Percentiles rank a stretch among this genome's conserved stretches.
These are phyloP conservation scores for Magallana nippona DNA, from an alignment of 2,888 invertebrate genomes.

Conservation along the genomic window DNA sequence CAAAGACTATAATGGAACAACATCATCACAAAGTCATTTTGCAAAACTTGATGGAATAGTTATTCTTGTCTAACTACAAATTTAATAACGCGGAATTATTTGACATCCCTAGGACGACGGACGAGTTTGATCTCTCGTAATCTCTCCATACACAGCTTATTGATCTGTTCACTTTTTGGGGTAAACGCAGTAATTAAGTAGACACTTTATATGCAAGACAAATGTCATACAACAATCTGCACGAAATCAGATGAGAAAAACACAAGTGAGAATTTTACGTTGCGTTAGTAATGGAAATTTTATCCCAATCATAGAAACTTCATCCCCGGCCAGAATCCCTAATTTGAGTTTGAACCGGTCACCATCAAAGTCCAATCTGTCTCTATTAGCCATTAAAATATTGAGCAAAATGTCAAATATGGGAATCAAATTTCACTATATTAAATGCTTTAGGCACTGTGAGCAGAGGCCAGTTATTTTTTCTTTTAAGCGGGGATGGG, in stretches of 20 bases:
- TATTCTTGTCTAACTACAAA: background rate
- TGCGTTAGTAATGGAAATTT: too few species aligned
- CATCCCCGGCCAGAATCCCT: background rate
- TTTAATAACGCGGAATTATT: slow-evolving; percentile 16
- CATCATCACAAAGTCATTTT: background rate
- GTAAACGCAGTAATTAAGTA: background rate
- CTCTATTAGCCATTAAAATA: background rate
- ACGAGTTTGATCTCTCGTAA: background rate
- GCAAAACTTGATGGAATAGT: slow-evolving; percentile 29
- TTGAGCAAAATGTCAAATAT: background rate
- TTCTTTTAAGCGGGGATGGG: too few species aligned
- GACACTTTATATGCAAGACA: background rate
- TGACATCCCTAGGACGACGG: background rate
- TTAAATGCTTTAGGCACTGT: too few species aligned
- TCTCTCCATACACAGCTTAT: background rate
- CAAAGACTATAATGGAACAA: background rate
- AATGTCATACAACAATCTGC: too few species aligned
- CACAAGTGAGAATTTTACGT: too few species aligned
- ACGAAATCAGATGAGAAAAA: too few species aligned
- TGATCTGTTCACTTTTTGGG: background rate
- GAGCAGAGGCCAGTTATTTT: too few species aligned
- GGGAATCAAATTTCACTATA: too few species aligned
- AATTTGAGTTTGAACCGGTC: background rate
- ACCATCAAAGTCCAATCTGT: background rate
- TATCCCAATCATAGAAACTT: too few species aligned